Percentiles rank a stretch among this genome's conserved stretches.
Evolutionary conservation across 2,888 invertebrate genomes (phyloP).

Genomic region (Tolmerus cingulatus): DNA sequence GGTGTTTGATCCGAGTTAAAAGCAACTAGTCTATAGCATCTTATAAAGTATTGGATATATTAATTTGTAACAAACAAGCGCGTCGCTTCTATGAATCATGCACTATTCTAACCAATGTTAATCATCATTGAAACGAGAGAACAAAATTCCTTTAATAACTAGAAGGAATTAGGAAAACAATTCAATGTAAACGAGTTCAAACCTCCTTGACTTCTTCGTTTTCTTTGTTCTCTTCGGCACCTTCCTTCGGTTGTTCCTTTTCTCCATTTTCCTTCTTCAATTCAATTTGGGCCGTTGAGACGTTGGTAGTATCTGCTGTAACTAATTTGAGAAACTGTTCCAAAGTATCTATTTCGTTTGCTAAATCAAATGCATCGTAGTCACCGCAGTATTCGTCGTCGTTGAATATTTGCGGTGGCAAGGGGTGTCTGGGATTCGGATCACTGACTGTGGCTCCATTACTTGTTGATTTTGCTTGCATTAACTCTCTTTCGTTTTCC

Average conservation of each 20-base stretch:
- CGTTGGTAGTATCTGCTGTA: conserved; percentile 65
- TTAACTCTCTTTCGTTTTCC: conserved; percentile 87
- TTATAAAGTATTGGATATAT: background rate
- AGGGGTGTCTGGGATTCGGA: conserved; percentile 77
- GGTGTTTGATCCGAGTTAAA: background rate
- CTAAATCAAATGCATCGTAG: conserved; percentile 90
- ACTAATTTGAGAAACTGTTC: conserved; percentile 86
- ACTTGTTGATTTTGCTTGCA: conserved; percentile 86
- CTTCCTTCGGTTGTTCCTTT: conserved; percentile 56
- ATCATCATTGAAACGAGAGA: background rate
- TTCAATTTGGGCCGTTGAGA: conserved; percentile 64
- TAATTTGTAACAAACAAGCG: conserved; percentile 2
- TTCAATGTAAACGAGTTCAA: conserved; percentile 50
- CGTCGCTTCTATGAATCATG: background rate
- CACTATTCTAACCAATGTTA: background rate
- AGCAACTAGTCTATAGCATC: background rate
- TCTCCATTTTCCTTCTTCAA: conserved; percentile 55
- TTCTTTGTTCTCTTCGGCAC: conserved; percentile 54
- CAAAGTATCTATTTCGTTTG: conserved; percentile 89
- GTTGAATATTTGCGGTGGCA: conserved; percentile 95
- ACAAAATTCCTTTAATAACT: background rate
- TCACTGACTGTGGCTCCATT: conserved; percentile 78
- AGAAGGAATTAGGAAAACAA: background rate
- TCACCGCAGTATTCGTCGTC: conserved; percentile 89
- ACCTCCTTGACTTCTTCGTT: conserved; percentile 54